phyloP scores from a whole-genome alignment of 1,140 invertebrate species.

The Bactericera cockerelli region DNA sequence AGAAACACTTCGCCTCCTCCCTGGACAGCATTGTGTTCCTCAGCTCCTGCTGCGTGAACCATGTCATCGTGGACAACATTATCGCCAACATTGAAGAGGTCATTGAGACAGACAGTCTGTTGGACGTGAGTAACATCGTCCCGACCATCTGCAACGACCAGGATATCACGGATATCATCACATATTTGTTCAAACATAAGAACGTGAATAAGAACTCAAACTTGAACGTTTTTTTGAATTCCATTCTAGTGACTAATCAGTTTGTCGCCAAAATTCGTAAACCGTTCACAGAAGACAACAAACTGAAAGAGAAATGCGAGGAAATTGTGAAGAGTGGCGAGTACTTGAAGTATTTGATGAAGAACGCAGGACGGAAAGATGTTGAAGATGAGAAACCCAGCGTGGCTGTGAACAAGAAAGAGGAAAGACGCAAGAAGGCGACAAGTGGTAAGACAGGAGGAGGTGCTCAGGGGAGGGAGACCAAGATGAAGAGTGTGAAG shows the following conservation, averaged over 20 bases:
- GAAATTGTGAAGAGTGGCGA: slow-evolving; percentile 22
- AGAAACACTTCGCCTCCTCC: slow-evolving; percentile 53
- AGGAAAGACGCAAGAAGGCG: slow-evolving; percentile 78
- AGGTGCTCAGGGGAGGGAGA: slow-evolving; percentile 45
- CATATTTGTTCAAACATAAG: slow-evolving; percentile 39
- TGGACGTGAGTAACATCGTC: slow-evolving; percentile 60
- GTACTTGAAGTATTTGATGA: slow-evolving; percentile 25
- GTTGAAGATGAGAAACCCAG: slow-evolving; percentile 33
- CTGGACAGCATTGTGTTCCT: slow-evolving; percentile 44
- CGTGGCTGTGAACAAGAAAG: slow-evolving; percentile 55
- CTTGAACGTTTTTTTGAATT: slow-evolving; percentile 9
- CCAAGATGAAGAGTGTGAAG: background rate
- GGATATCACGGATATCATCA: slow-evolving; percentile 57
- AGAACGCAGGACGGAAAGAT: slow-evolving; percentile 27
- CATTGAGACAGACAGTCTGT: slow-evolving; percentile 50
- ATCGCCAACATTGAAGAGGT: slow-evolving; percentile 74
- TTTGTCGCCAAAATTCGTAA: slow-evolving; percentile 13
- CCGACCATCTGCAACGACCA: slow-evolving; percentile 62
- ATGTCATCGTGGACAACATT: slow-evolving; percentile 55
- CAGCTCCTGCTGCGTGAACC: slow-evolving; percentile 59
- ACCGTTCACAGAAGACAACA: background rate
- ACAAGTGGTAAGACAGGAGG: slow-evolving; percentile 71
- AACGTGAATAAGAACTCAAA: slow-evolving; percentile 31
- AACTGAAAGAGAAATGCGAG: background rate
- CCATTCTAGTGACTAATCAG: slow-evolving; percentile 15